These are phyloP conservation scores for Hemiscyllium ocellatum DNA, from an alignment of 2,113 vertebrate species.

Conservation along the genomic window DNA sequence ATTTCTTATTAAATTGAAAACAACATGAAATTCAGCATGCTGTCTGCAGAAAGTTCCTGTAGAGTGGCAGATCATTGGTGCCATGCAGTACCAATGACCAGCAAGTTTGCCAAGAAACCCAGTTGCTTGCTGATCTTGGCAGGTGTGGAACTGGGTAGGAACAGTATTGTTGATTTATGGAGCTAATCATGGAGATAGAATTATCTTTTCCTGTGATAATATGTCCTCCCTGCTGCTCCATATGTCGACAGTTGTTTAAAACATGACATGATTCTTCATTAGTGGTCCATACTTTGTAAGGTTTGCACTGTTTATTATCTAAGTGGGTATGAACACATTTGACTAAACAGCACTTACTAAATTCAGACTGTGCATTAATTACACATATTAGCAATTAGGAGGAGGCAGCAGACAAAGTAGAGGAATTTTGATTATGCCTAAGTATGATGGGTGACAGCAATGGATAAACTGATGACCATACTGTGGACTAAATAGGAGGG, in stretches of 20 bases:
- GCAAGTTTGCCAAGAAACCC: constrained; percentile 22
- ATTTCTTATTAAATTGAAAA: neutral
- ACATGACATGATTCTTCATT: neutral
- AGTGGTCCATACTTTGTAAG: neutral
- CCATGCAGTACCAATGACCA: neutral
- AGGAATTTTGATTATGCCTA: neutral
- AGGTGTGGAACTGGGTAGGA: constrained; percentile 20
- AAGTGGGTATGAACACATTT: neutral
- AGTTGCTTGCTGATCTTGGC: neutral
- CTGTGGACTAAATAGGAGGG: neutral
- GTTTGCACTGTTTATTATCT: neutral
- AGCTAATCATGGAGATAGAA: constrained; percentile 29
- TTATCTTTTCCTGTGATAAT: constrained; percentile 25
- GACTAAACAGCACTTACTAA: neutral
- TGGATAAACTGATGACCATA: neutral
- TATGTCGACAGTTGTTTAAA: constrained; percentile 12
- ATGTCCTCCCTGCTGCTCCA: constrained; percentile 20
- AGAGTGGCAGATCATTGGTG: neutral
- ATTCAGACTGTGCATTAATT: neutral
- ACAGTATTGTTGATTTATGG: constrained; percentile 20
- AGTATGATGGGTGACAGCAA: neutral
- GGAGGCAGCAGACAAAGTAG: neutral
- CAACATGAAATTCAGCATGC: neutral
- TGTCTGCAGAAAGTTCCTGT: neutral
- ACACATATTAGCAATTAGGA: neutral